Conservation (phyloP, 2,797 vertebrate genomes). For the Diplodus sargus region DNA sequence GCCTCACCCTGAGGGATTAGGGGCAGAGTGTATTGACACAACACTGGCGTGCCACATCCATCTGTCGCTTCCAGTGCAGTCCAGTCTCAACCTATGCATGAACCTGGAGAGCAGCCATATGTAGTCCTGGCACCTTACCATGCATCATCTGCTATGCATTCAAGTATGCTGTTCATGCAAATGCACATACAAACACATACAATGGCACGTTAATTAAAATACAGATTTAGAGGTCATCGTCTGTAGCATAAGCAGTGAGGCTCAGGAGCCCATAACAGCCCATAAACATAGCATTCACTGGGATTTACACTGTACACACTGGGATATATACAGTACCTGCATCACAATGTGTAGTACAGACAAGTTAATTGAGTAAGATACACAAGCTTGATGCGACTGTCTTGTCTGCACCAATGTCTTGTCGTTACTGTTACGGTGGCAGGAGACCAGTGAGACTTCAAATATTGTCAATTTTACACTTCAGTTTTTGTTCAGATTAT, state of each 20-base stretch:
- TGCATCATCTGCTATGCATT: slow-evolving; percentile 13
- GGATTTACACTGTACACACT: neutral
- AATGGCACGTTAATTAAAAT: neutral
- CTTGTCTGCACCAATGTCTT: neutral
- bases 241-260: neutral
- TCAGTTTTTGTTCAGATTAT: too few relatives aligned
- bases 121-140: neutral
- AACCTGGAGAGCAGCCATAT: slow-evolving; percentile 6
- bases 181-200: neutral
- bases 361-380: neutral
- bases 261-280: neutral
- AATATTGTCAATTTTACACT: too few relatives aligned
- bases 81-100: slow-evolving; percentile 13
- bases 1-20: slow-evolving; percentile 63
- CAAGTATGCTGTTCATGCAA: slow-evolving; percentile 2
- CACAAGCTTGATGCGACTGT: neutral
- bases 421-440: too few relatives aligned
- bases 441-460: too few relatives aligned
- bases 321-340: neutral
- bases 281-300: neutral
- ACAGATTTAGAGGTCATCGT: neutral
- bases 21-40: slow-evolving; percentile 45
- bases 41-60: slow-evolving; percentile 30
- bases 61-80: slow-evolving; percentile 17
- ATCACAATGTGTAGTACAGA: too few relatives aligned